Evolutionary conservation across 2,888 invertebrate genomes (phyloP), one percentile per base, ranked within the genome.

Genomic region (Dasysyrphus tricinctus): DNA sequence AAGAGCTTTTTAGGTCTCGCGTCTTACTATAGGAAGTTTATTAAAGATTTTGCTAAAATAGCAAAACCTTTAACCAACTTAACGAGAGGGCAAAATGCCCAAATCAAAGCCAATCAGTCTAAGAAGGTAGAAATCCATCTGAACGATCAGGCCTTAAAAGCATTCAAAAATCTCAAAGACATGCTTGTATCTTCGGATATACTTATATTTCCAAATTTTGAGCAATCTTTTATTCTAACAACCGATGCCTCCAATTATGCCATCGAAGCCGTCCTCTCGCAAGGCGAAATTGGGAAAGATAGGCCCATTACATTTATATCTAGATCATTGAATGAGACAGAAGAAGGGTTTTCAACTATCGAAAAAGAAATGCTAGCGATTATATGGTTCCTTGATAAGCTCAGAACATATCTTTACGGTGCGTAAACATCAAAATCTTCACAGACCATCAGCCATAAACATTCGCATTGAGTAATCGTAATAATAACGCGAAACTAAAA

Each of bases 121-220:
- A 67, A 37, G 32, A 67, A 49, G 5, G 47, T 69, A 8, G 69
- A 12, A 69, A 24, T 57, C 7, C 34, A 57, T 57, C 51, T 54
- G 2, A 29, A 54, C 29, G 12, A 65, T 12, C 29, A 63, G 24
- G 63, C 63, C 24, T 29, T 67, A 16, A 67, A 67, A n/a, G 47
- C 47, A 19, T 12, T 87, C 6, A 81, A 86, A 42, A 70, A 81
- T 16, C 47, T 49, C 7, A 67, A 67, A 34, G 49, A 57, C 32
- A 34, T 34, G 34, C 34, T 37, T 37, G 16, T n/a, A 16, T 69
- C 61, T 80, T 70, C 51, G 39, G 77, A 57, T 29, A 57, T 57
- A 9, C 37, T 57, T 16, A 54, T 77, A 32, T 77, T 77, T 12
- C 77, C 69, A 12, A 54, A 77, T 34, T 70, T 69, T 14, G 61